phyloP scores from a whole-genome alignment of 2,797 vertebrate species.

The Petrocephalus schoutedeni region DNA sequence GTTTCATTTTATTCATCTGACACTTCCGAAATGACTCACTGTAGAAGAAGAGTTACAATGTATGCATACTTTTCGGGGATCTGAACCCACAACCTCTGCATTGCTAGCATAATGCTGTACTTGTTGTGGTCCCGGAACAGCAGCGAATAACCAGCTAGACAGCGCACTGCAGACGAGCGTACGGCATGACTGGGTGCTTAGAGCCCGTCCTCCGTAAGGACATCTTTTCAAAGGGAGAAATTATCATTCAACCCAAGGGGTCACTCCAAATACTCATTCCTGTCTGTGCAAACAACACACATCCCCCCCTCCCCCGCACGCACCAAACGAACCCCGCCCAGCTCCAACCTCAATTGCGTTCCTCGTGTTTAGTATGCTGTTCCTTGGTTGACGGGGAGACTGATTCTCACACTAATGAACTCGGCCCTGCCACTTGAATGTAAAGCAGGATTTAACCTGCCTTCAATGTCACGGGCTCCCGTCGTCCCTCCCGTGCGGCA shows the following conservation, averaged over 20 bases:
- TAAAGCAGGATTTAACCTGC: slow-evolving; percentile 81
- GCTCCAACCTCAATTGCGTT: slow-evolving; percentile 73
- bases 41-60: neutral
- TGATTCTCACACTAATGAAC: slow-evolving; percentile 81
- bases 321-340: slow-evolving; percentile 52
- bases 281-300: slow-evolving; percentile 30
- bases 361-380: slow-evolving; percentile 76
- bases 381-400: slow-evolving; percentile 76
- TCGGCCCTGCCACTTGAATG: slow-evolving; percentile 75
- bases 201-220: neutral
- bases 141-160: neutral
- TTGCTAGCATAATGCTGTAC: neutral
- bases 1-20: neutral
- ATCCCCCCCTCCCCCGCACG: neutral
- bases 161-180: neutral
- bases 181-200: neutral
- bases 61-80: neutral
- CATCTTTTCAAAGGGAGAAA: slow-evolving; percentile 2
- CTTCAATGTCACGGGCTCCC: slow-evolving; percentile 78
- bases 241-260: slow-evolving; percentile 20
- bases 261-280: slow-evolving; percentile 12
- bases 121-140: neutral
- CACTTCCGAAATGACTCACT: neutral
- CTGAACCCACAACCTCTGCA: neutral
- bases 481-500: slow-evolving; percentile 41